Evolutionary conservation across 2,113 vertebrate species (phyloP), one percentile per base, ranked within the genome.

Genomic region (Heterocephalus glaber): DNA sequence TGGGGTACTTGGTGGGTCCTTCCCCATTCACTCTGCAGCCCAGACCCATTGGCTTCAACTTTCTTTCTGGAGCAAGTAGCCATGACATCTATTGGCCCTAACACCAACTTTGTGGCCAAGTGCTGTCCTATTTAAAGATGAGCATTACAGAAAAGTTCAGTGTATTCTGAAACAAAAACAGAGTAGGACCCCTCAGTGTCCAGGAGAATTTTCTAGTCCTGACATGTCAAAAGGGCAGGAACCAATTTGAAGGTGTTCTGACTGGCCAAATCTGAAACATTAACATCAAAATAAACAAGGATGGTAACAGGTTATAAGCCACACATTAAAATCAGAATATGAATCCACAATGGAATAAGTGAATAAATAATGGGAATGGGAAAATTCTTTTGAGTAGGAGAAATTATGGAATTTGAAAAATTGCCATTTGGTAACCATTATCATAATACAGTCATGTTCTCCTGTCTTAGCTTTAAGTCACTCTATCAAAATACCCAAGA

Each of bases 111-210:
- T 52, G 20, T 47, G 86, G 80, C 86, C 70, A 86, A 92, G 85
- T 54, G 61, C 91, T 83, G 33, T 24, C 56, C 90, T 88, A 65
- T 79, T 96, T 85, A 92, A 94, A 94, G 58, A 83, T 74, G 76
- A 66, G 3, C 72, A 61, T 52, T 95, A 56, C 87, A 81, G 24
- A 88, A 79, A 88, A 90, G 10, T 86, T 82, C 85, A 82, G 56
- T 86, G 33, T 60, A 74, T 86, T 68, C 49, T 52, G 35, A 86
- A 96, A 90, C 60, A 86, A 93, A 95, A 90, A 83, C 49, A 28
- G 17, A 11, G 22, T 56, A 1, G 87, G 82, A 28, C 88, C 24
- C n/a, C 35, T 92, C 56, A 68, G 84, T 17, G 52, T 68, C 49
- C 58, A 58, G 49, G 86, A 89, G 65, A 72, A 60, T 60, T 92